Evolutionary conservation across 1,140 invertebrate genomes (phyloP), one percentile per base, ranked within the genome.

Genomic region (Macrocentrus cingulum): DNA sequence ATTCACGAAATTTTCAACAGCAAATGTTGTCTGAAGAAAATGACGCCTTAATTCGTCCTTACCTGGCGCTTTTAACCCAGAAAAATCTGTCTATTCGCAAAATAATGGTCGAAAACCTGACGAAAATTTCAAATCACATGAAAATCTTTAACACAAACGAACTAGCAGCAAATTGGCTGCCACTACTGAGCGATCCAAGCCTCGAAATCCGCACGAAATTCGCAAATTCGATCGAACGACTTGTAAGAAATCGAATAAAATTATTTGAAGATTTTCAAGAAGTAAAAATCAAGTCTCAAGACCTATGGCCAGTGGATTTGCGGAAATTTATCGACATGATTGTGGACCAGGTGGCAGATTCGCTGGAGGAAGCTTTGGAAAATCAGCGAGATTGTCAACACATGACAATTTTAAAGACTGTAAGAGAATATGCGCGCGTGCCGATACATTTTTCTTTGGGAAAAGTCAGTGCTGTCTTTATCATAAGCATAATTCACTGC

Each of bases 341-440:
- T 54, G 75, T 85, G n/a, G 71, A 83, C 55, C 60, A 77, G 50
- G 62, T 88, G 44, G 62, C 81, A 7, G 72, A 75, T 34, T 71
- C 72, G 2, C 79, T 84, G 8, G 75, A 79, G 62, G 71, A 72
- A 42, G 81, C 80, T 57, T 68, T 87, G 19, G 75, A 81, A 58
- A 77, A 56, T 50, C 80, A 78, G 37, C 80, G 86, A 64, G 71
- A 76, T 39, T 74, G 72, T 3, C 51, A 83, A 15, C 85, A 87
- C 64, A 71, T 80, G 11, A 77, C 79, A 11, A 70, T 84, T 46
- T 65, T 88, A 4, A 59, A 74, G 20, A 80, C 81, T 22, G 81
- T 87, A 6, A 81, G 73, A 67, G 74, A 81, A 59, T 80, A 87
- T 56, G 82, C 83, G 32, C 87, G 85, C 66, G 74, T 87, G 49